Evolutionary conservation across 2,113 vertebrate genomes (phyloP), one percentile per base, ranked within the genome.

Genomic region (Alethe diademata): DNA sequence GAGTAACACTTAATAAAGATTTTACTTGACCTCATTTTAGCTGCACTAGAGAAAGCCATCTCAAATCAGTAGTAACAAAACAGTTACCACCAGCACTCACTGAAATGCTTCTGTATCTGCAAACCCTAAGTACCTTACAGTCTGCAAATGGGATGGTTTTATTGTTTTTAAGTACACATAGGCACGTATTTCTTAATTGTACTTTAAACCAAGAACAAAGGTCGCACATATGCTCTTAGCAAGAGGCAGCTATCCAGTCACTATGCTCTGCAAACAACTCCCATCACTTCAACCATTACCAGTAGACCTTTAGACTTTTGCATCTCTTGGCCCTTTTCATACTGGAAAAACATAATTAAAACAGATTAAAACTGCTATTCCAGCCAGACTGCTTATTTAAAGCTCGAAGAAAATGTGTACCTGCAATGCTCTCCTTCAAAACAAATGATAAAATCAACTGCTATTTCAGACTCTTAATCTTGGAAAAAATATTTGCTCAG

Each of bases 261-360:
- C 84, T 43, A 60, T 43, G 85, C 73, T 96, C 92, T 66, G 60
- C 81, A 95, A 97, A 96, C 89, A 96, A 71, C 82, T 89, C 92
- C 78, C 94, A 95, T 92, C 89, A 90, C 76, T 96, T 96, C 48
- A 6, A 72, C 92, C 91, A 95, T 94, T 96, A 95, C 87, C 78
- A 95, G 84, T 4, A 96, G 93, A 97, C 97, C 92, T 97, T 97
- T 94, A 96, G 93, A 97, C 93, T 97, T 96, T 48, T n/a, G 38
- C 88, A 96, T 95, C 87, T 93, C 90, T 71, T 92, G 66, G 95
- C 51, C 87, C 45, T 35, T 90, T 94, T 78, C 78, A 92, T 75
- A 95, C 29, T 90, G 86, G 74, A 82, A 93, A 95, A 96, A 92
- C 67, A 93, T 90, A 78, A 96, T 93, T 95, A 95, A 85, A 95